Percentiles rank a stretch among this genome's conserved stretches.
Conservation (phyloP, 2,888 invertebrate species). For the Baccha elongata region DNA sequence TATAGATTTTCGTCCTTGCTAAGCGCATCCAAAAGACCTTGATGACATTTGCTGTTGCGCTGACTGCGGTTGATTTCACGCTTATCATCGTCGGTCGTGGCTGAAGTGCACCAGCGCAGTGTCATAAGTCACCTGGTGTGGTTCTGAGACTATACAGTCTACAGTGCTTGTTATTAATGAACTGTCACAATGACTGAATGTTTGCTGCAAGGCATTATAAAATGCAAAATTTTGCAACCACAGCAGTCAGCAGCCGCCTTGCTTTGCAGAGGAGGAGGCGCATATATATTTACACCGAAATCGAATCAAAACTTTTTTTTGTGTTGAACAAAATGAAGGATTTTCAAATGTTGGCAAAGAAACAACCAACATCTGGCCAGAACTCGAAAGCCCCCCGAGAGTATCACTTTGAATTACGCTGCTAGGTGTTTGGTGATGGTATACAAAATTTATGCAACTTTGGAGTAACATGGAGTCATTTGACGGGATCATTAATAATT, state of each 20-base stretch:
- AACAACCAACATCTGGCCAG: conserved; percentile 23
- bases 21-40: conserved; percentile 66
- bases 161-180: conserved; percentile 64
- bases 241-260: conserved; percentile 27
- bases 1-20: conserved; percentile 64
- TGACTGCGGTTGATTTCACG: conserved; percentile 20
- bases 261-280: conserved; percentile 44
- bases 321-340: conserved; percentile 20
- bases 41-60: conserved; percentile 61
- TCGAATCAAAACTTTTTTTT: conserved; percentile 61
- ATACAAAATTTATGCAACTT: conserved; percentile 65
- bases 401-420: conserved; percentile 33
- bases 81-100: not conserved
- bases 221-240: conserved; percentile 60
- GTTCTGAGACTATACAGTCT: conserved; percentile 9
- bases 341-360: conserved; percentile 47
- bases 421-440: conserved; percentile 56
- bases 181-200: conserved; percentile 71
- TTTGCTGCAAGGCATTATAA: conserved; percentile 62
- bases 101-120: conserved; percentile 56
- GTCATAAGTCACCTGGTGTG: conserved; percentile 67
- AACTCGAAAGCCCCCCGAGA: conserved; percentile 24
- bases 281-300: conserved; percentile 61
- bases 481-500: conserved; percentile 70
- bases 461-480: conserved; percentile 54